Conservation (phyloP, 2,113 vertebrate genomes). For the Dolichotis patagonum region DNA sequence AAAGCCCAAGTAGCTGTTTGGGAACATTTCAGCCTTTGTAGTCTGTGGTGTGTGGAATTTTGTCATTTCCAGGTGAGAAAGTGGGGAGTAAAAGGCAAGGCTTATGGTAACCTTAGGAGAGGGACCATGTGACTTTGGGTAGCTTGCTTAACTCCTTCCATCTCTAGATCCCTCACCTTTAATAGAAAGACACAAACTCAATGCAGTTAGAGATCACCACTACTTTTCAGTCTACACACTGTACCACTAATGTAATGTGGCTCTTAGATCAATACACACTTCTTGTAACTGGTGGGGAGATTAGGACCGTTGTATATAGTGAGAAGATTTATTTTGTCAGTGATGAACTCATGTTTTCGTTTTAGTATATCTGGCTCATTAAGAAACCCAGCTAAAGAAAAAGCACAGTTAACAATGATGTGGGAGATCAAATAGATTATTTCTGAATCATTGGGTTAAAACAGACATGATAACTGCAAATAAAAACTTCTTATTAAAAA, state of each 20-base stretch:
- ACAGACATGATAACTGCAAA: constrained; percentile 33
- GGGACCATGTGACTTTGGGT: background rate
- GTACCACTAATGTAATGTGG: background rate
- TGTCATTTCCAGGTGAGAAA: background rate
- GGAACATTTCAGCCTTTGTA: background rate
- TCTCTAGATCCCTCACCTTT: background rate
- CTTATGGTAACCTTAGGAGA: background rate
- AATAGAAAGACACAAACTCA: background rate
- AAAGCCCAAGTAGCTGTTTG: background rate
- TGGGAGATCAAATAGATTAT: background rate
- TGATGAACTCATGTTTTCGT: constrained; percentile 41
- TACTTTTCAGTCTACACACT: background rate
- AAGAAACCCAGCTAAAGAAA: constrained; percentile 43
- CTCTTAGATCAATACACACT: background rate
- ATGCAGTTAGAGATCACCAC: background rate
- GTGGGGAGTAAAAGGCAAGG: background rate
- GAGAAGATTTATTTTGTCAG: background rate
- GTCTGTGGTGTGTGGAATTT: background rate
- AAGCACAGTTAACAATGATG: background rate
- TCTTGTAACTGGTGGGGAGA: background rate
- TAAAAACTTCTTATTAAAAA: constrained; percentile 46
- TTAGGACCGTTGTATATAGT: background rate
- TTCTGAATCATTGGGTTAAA: constrained; percentile 50
- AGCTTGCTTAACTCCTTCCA: background rate
- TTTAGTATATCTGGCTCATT: constrained; percentile 41